Evolutionary conservation across 2,888 invertebrate species (phyloP).

Genomic region (Venustoraphidia nigricollis): DNA sequence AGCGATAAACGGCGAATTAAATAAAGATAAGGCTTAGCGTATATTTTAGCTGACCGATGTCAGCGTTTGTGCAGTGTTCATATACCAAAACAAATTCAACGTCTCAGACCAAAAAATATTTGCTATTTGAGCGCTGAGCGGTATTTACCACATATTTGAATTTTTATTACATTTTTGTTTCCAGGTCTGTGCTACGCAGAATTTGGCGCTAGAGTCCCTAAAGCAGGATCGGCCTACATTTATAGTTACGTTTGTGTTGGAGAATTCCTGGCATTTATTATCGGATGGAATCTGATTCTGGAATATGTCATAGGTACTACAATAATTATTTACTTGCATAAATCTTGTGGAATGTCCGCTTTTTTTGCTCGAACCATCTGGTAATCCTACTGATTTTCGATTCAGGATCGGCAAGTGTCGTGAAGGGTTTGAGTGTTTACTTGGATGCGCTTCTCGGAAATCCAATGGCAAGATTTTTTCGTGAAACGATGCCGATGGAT

Average conservation of each 20-base stretch:
- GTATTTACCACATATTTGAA: too few species aligned
- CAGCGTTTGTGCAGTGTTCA: too few species aligned
- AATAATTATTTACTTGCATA: background rate
- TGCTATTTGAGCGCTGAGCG: too few species aligned
- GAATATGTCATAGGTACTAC: slow-evolving; percentile 69
- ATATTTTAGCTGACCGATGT: too few species aligned
- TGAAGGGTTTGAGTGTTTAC: slow-evolving; percentile 67
- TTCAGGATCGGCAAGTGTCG: slow-evolving; percentile 65
- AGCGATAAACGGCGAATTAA: too few species aligned
- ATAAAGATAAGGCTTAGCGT: too few species aligned
- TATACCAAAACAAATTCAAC: too few species aligned
- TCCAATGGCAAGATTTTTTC: slow-evolving; percentile 46
- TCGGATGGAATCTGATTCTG: slow-evolving; percentile 87
- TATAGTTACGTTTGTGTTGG: slow-evolving; percentile 90
- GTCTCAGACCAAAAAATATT: too few species aligned
- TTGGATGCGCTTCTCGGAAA: slow-evolving; percentile 52
- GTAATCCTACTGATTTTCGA: too few species aligned
- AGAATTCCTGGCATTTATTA: slow-evolving; percentile 79
- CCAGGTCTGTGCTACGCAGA: slow-evolving; percentile 82
- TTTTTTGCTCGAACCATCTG: too few species aligned
- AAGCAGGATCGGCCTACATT: slow-evolving; percentile 83
- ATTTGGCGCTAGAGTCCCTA: slow-evolving; percentile 78
- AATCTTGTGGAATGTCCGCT: too few species aligned
- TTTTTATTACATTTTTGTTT: slow-evolving; percentile 12
- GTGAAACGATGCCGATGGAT: slow-evolving; percentile 47